These are phyloP conservation scores for Myodes glareolus DNA, from an alignment of 2,113 vertebrate species.

Conservation along the genomic window DNA sequence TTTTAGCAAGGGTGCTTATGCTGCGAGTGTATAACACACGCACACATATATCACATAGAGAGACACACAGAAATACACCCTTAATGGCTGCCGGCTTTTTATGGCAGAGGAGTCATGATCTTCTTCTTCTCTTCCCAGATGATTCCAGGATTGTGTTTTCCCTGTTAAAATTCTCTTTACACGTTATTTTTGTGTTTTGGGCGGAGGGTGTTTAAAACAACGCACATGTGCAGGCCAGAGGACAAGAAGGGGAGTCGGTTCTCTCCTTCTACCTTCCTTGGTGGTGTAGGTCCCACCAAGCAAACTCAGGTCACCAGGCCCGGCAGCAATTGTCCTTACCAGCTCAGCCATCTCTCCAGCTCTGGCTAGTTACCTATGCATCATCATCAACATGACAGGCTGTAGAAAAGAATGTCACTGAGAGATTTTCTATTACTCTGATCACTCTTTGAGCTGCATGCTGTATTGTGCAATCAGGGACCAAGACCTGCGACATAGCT, in stretches of 20 bases:
- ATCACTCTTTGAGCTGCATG: rapidly evolving
- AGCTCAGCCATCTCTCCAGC: neutral
- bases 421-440: neutral
- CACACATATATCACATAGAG: neutral
- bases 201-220: neutral
- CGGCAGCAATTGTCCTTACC: neutral
- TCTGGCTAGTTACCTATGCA: too few species aligned
- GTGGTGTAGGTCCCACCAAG: neutral
- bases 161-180: too few species aligned
- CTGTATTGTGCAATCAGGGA: rapidly evolving
- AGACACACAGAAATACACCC: neutral
- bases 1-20: neutral
- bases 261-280: neutral
- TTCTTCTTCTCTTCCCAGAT: neutral
- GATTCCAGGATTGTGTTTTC: neutral
- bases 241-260: neutral
- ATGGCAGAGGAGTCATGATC: neutral
- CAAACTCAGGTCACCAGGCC: neutral
- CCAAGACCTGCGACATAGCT: neutral
- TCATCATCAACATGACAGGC: neutral
- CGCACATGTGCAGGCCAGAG: neutral
- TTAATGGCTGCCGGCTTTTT: neutral
- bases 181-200: too few species aligned
- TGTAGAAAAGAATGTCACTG: rapidly evolving
- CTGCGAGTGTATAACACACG: neutral